A percentile compares a stretch with the other conserved stretches of the same genome.
Conservation (phyloP, 1,140 invertebrate genomes). For the Brachionus plicatilis region DNA sequence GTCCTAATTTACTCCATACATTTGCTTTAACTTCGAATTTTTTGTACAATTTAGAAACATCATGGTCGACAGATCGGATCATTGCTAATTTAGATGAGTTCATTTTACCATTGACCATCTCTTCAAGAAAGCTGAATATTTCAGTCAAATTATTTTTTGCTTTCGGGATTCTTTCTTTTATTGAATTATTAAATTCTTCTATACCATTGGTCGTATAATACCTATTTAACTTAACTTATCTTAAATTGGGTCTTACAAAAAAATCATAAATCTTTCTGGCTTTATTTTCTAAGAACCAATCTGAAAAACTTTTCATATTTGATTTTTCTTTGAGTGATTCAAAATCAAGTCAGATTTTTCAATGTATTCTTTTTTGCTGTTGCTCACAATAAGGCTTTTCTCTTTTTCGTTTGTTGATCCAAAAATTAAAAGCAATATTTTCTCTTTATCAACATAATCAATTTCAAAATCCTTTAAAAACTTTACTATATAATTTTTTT, state of each 20-base stretch:
- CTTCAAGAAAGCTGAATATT: not conserved
- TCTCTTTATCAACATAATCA: too few species aligned
- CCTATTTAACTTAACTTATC: not conserved
- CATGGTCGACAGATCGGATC: not conserved
- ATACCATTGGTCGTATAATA: not conserved
- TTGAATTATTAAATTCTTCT: not conserved
- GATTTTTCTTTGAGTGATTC: not conserved
- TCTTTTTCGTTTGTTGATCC: too few species aligned
- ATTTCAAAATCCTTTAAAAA: too few species aligned
- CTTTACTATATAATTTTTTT: too few species aligned
- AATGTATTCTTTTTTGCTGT: too few species aligned
- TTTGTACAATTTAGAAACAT: not conserved
- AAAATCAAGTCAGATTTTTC: too few species aligned
- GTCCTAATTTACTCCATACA: not conserved
- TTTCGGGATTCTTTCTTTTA: not conserved
- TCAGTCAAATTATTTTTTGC: not conserved
- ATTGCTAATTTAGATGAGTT: not conserved
- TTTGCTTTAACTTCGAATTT: not conserved
- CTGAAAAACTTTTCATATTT: not conserved
- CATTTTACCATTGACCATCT: not conserved
- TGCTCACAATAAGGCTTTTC: not conserved
- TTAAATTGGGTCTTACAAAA: too few species aligned
- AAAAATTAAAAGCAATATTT: too few species aligned
- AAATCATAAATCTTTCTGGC: too few species aligned
- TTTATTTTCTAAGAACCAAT: too few species aligned